Percentiles rank a stretch among this genome's conserved stretches.
Evolutionary conservation across 2,797 vertebrate genomes (phyloP).

Genomic region (Lates japonicus): DNA sequence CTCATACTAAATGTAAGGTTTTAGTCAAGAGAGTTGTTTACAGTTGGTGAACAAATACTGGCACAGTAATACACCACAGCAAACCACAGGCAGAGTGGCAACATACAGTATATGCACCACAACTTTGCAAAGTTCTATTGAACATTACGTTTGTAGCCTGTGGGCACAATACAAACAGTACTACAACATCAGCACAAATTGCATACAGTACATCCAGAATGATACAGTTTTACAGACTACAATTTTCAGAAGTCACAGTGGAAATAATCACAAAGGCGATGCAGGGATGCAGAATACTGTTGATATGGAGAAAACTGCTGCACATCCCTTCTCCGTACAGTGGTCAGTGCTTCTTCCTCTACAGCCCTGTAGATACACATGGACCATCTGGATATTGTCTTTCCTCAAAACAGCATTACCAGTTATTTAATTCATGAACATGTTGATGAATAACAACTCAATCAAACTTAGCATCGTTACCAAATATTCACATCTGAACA

Average conservation of each 20-base stretch:
- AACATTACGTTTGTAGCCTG: constrained; percentile 24
- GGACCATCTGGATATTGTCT: neutral
- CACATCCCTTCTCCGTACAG: neutral
- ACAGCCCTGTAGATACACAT: neutral
- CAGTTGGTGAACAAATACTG: constrained; percentile 38
- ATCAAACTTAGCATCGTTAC: neutral
- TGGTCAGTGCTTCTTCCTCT: neutral
- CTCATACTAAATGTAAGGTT: neutral
- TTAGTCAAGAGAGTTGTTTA: constrained; percentile 3
- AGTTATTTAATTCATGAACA: neutral
- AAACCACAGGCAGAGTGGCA: constrained; percentile 36
- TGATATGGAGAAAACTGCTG: constrained; percentile 8
- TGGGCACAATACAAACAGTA: constrained; percentile 39
- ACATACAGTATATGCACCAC: neutral
- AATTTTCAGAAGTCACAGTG: constrained; percentile 43
- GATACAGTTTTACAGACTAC: constrained; percentile 30
- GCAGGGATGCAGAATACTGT: constrained; percentile 24
- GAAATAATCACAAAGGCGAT: constrained; percentile 41
- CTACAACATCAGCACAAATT: constrained; percentile 37
- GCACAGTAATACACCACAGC: constrained; percentile 38
- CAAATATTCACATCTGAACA: neutral
- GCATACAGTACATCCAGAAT: constrained; percentile 36
- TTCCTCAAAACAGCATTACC: neutral
- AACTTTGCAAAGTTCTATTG: constrained; percentile 2
- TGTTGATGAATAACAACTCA: neutral